A percentile compares a stretch with the other conserved stretches of the same genome.
Conservation (phyloP, 2,888 invertebrate genomes). For the Imbricaverruca yamaguchii region DNA sequence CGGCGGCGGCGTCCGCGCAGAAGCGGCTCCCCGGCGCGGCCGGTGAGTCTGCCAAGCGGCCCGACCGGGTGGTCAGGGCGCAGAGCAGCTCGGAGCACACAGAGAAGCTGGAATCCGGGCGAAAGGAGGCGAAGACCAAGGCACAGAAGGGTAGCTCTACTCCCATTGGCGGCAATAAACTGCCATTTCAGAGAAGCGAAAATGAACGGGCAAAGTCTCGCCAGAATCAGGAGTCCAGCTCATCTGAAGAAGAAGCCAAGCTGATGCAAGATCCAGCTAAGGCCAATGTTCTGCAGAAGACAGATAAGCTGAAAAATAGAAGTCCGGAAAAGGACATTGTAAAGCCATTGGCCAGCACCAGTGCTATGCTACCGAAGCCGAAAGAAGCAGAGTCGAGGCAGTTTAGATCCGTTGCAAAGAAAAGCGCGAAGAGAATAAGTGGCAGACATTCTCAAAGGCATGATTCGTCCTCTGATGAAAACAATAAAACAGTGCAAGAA, state of each 20-base stretch:
- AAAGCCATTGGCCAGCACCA: too few species aligned
- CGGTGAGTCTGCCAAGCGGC: not conserved
- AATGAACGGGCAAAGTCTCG: not conserved
- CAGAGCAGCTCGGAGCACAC: not conserved
- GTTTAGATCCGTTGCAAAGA: not conserved
- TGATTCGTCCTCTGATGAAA: not conserved
- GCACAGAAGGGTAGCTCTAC: not conserved
- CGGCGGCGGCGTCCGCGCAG: not conserved
- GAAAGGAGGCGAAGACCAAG: not conserved
- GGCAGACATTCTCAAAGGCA: not conserved
- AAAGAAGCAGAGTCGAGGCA: not conserved
- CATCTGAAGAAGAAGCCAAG: not conserved
- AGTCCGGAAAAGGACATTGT: not conserved
- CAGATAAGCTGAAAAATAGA: not conserved
- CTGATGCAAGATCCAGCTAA: not conserved
- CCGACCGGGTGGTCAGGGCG: not conserved
- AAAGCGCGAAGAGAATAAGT: not conserved
- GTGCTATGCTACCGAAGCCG: too few species aligned
- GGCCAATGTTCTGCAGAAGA: not conserved
- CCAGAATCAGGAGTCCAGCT: not conserved
- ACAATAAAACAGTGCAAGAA: not conserved
- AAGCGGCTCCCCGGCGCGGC: not conserved
- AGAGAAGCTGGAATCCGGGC: not conserved
- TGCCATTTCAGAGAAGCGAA: not conserved
- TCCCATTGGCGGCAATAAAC: not conserved